phyloP scores from a whole-genome alignment of 2,797 vertebrate genomes.

The Chloroceryle inda region DNA sequence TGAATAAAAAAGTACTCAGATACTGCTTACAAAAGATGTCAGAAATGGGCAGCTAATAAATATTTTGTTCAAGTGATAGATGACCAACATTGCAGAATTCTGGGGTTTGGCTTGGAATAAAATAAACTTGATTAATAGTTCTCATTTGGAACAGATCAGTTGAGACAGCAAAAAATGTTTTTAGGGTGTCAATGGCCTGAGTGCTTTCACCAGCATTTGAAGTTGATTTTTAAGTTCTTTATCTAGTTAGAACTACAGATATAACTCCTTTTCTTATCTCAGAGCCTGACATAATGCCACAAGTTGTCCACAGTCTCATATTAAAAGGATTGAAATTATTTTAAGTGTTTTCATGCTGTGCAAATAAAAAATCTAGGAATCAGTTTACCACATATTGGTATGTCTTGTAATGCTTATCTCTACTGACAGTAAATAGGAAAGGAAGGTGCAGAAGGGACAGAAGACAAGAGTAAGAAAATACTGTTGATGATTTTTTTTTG shows the following conservation, averaged over 20 bases:
- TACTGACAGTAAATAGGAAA: not conserved
- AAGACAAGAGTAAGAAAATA: not conserved
- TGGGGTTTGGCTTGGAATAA: not conserved
- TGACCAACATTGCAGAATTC: not conserved
- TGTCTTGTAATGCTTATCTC: not conserved
- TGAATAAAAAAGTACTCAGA: not conserved
- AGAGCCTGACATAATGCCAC: not conserved
- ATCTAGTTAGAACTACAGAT: not conserved
- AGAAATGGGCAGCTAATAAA: not conserved
- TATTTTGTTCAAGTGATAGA: not conserved
- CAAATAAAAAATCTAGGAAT: not conserved
- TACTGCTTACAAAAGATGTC: not conserved
- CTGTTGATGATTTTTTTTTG: not conserved
- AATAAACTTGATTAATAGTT: not conserved
- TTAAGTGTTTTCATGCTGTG: not conserved
- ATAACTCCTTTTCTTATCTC: not conserved
- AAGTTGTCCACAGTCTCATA: not conserved
- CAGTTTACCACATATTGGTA: not conserved
- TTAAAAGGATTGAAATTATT: not conserved
- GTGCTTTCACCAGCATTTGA: not conserved
- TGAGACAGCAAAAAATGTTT: not conserved
- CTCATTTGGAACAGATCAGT: not conserved
- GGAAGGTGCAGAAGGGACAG: not conserved
- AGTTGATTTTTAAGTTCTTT: not conserved
- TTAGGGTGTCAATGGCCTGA: not conserved